A percentile compares a stretch with the other conserved stretches of the same genome.
phyloP scores from a whole-genome alignment of 2,888 invertebrate genomes.

The Cerastis rubricosa region DNA sequence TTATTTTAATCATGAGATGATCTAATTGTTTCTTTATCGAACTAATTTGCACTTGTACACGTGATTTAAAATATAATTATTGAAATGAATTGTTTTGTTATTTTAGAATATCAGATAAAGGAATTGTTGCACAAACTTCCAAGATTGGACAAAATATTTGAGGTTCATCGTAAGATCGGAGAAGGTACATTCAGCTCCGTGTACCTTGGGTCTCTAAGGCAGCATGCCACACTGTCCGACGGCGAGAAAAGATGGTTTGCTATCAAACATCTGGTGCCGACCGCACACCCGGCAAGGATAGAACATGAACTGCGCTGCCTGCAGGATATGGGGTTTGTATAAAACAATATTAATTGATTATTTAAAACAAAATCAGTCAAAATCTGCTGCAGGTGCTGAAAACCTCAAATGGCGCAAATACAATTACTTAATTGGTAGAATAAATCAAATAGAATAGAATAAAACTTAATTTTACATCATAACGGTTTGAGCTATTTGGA shows the following conservation, averaged over 20 bases:
- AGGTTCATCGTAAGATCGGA: constrained; percentile 93
- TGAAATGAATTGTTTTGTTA: background rate
- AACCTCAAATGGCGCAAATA: background rate
- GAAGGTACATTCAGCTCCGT: constrained; percentile 97
- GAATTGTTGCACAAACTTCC: constrained; percentile 90
- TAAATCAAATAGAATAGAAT: too few species aligned
- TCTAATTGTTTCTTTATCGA: background rate
- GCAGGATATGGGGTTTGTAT: constrained; percentile 93
- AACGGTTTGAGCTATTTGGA: background rate
- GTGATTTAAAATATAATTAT: background rate
- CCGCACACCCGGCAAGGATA: constrained; percentile 95
- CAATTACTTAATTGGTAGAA: background rate
- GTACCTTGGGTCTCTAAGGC: constrained; percentile 93
- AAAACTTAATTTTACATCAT: too few species aligned
- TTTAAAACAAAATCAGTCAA: too few species aligned
- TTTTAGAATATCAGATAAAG: constrained; percentile 83
- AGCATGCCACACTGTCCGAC: constrained; percentile 79
- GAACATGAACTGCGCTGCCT: constrained; percentile 95
- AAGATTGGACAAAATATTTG: constrained; percentile 91
- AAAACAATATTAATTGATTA: background rate
- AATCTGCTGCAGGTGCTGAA: background rate
- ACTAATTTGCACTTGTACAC: background rate
- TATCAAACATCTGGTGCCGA: constrained; percentile 96
- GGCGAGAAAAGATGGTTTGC: constrained; percentile 92
- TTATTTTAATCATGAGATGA: background rate